A percentile compares a stretch with the other conserved stretches of the same genome.
Evolutionary conservation across 2,113 vertebrate species (phyloP).

Genomic region (Chlamydotis undulata): DNA sequence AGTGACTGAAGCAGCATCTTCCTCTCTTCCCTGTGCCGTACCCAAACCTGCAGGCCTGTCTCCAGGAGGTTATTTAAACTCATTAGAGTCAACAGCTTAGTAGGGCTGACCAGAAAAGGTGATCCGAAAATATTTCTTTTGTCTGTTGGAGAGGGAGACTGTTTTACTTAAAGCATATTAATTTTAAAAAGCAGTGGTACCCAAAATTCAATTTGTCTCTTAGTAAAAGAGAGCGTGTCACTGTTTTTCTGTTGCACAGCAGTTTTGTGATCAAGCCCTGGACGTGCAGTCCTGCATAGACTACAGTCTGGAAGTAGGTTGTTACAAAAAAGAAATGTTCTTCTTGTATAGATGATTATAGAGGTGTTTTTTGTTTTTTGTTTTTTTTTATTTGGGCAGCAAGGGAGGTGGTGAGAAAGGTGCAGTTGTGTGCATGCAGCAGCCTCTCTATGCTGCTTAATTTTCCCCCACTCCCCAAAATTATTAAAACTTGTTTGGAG

Average conservation of each 20-base stretch:
- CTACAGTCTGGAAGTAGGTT: background rate
- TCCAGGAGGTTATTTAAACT: conserved; percentile 25
- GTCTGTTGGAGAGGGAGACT: background rate
- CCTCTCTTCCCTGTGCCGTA: background rate
- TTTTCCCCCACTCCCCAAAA: no score
- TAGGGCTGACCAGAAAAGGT: background rate
- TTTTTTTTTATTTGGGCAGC: background rate
- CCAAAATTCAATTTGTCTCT: background rate
- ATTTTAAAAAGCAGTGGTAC: background rate
- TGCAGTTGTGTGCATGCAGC: background rate
- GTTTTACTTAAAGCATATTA: background rate
- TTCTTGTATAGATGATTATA: background rate
- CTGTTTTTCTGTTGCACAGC: background rate
- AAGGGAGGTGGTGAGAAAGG: background rate
- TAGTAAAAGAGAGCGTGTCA: background rate
- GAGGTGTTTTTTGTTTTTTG: background rate
- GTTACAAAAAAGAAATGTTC: background rate
- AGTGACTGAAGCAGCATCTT: conserved; percentile 13
- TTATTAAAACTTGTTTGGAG: background rate
- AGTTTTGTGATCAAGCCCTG: background rate
- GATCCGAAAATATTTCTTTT: background rate
- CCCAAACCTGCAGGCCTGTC: background rate
- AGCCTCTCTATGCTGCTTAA: background rate
- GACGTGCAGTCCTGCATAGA: background rate
- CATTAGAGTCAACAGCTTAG: background rate